phyloP scores from a whole-genome alignment of 2,888 invertebrate species.

The Glaucopsyche alexis region DNA sequence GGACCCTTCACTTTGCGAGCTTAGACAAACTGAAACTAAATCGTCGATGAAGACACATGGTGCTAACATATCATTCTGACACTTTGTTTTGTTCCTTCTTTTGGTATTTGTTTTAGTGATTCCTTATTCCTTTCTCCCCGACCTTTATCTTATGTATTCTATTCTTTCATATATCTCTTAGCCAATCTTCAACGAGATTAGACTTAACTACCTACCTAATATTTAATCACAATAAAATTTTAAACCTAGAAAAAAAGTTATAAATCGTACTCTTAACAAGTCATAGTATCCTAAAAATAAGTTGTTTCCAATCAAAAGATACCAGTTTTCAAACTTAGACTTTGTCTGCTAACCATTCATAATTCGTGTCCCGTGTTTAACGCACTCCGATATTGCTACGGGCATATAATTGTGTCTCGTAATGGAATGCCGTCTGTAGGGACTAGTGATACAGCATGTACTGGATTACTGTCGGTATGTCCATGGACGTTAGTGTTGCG shows the following conservation, averaged over 20 bases:
- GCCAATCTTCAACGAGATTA: not conserved
- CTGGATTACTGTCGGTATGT: conserved; percentile 12
- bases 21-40: conserved; percentile 59
- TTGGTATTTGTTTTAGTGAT: conserved; percentile 15
- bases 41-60: conserved; percentile 69
- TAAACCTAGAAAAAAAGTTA: not conserved
- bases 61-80: conserved; percentile 57
- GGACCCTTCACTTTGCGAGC: not conserved
- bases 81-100: conserved; percentile 23
- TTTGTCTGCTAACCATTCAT: no score
- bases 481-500: conserved; percentile 16
- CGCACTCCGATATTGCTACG: not conserved
- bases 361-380: not conserved
- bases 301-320: no score
- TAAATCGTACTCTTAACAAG: no score
- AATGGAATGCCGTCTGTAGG: conserved; percentile 17
- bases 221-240: no score
- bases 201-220: no score
- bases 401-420: not conserved
- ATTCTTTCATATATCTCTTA: not conserved
- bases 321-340: no score
- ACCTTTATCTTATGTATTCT: not conserved
- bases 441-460: conserved; percentile 7
- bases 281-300: no score
- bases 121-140: not conserved